Base-by-base conservation (phyloP, 1,140 invertebrate genomes). In the Spodoptera frugiperda region DNA sequence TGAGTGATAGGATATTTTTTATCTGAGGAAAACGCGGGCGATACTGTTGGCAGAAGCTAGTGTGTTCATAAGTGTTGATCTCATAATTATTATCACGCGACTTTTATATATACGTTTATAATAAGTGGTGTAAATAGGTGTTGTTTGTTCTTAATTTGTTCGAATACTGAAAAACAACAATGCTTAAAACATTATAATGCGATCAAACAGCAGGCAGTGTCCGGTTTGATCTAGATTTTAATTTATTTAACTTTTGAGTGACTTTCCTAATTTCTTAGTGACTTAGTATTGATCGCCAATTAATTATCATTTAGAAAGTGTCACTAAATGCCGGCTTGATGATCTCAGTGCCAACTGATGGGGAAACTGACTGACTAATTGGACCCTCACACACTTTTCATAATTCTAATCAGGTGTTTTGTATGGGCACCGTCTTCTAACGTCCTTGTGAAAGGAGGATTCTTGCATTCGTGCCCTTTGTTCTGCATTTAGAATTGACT, bases 381-480 rank as follows among this genome's bases (percentile, higher is more conserved):
- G 59, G 33, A 63, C 59, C 33, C 59, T 63, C 33, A 44, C 15
- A 63, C 59, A 44, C 33, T 63, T 63, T 63, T 44, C 59, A 63
- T 44, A 10, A 44, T 39, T 63, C 9, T 44, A 63, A 46, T 44
- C 30, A 30, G 33, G 33, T 44, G 33, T 63, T 63, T 63, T 63
- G 59, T 63, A 63, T 63, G 33, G 33, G 44, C 33, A 19, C 33
- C 30, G 9, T 11, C 10, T 53, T 10, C 33, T 1, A 8, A 4
- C 15, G 12, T 63, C 33, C 59, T 63, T 63, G 44, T 33, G 44
- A n/a, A n/a, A n/a, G n/a, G n/a, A n/a, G n/a, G 33, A 63, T 63
- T 63, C 59, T 30, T 44, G 59, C 59, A 63, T 63, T 12, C 17
- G 2, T 19, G 33, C 8, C 59, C 33, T 63, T 57, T 14, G 54